These are phyloP conservation scores for Myathropa florea DNA, from an alignment of 2,888 invertebrate genomes.

Conservation along the genomic window DNA sequence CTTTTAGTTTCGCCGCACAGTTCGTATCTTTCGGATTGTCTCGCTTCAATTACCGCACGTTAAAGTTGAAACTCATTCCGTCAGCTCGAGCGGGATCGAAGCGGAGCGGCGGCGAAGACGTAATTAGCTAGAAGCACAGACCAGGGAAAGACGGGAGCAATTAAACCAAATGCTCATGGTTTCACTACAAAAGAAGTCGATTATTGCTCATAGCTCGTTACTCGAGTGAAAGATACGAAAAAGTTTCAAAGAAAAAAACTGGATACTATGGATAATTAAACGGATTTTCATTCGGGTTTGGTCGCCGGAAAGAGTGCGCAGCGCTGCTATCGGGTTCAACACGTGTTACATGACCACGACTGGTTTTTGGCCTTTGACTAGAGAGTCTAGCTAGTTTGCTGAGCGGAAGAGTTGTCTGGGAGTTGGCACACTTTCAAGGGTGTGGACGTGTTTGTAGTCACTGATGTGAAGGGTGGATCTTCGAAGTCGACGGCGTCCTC, in stretches of 20 bases:
- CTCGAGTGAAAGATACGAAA: not conserved
- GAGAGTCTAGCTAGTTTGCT: not conserved
- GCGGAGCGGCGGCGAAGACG: not conserved
- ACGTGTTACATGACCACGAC: constrained; percentile 6
- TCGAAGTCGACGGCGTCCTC: too few species aligned
- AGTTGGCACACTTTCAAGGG: not conserved
- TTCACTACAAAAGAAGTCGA: constrained; percentile 18
- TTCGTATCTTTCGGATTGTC: constrained; percentile 1
- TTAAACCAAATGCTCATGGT: constrained; percentile 10
- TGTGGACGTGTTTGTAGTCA: not conserved
- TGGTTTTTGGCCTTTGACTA: not conserved
- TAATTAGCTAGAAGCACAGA: constrained; percentile 12
- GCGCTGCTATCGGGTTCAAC: constrained; percentile 6
- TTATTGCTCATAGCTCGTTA: constrained; percentile 22
- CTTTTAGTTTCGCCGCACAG: not conserved
- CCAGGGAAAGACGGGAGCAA: constrained; percentile 14
- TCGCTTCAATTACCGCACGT: constrained; percentile 52
- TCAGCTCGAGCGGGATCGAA: not conserved
- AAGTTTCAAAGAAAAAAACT: not conserved
- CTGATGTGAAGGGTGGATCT: not conserved
- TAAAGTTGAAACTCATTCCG: not conserved
- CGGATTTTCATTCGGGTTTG: constrained; percentile 14
- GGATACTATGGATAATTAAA: constrained; percentile 26
- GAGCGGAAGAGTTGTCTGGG: not conserved
- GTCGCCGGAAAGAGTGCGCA: not conserved